Evolutionary conservation across 1,140 invertebrate species (phyloP).

Genomic region (Cylas formicarius): DNA sequence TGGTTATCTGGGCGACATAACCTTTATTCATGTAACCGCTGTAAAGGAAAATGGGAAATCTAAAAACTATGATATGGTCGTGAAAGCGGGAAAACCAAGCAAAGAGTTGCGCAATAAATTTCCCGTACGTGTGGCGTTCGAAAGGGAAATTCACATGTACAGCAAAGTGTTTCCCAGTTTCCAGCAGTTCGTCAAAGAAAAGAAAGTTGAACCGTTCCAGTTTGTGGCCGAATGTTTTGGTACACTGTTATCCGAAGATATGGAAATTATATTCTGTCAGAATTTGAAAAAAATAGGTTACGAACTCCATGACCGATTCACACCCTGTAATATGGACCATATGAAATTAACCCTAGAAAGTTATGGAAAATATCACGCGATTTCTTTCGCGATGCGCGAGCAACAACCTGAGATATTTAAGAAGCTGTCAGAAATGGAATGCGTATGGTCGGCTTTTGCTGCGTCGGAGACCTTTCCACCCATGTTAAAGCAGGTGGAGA

Average conservation of each 20-base stretch:
- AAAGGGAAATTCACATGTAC: conserved; percentile 32
- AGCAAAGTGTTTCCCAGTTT: conserved; percentile 27
- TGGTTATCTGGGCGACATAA: conserved; percentile 21
- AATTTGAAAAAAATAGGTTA: conserved; percentile 46
- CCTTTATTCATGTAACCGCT: conserved; percentile 12
- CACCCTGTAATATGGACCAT: conserved; percentile 42
- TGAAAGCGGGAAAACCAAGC: conserved; percentile 18
- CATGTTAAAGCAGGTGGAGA: conserved; percentile 6
- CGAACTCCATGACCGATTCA: conserved; percentile 42
- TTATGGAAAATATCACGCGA: conserved; percentile 50
- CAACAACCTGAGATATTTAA: conserved; percentile 37
- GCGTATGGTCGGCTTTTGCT: too few relatives aligned
- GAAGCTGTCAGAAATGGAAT: conserved; percentile 15
- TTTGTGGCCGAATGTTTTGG: conserved; percentile 38
- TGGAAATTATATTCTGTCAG: conserved; percentile 49
- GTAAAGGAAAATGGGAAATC: conserved; percentile 2
- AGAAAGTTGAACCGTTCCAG: conserved; percentile 19
- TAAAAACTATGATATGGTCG: conserved; percentile 6
- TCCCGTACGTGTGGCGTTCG: conserved; percentile 17
- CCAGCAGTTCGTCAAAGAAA: conserved; percentile 24
- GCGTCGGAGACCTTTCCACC: conserved; percentile 29
- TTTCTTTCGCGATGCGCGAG: conserved; percentile 45
- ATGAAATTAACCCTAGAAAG: conserved; percentile 42
- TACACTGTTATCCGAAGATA: conserved; percentile 30
- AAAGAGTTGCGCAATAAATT: conserved; percentile 8